Conservation (phyloP, 2,113 vertebrate genomes). For the Cynopterus brachyotis region DNA sequence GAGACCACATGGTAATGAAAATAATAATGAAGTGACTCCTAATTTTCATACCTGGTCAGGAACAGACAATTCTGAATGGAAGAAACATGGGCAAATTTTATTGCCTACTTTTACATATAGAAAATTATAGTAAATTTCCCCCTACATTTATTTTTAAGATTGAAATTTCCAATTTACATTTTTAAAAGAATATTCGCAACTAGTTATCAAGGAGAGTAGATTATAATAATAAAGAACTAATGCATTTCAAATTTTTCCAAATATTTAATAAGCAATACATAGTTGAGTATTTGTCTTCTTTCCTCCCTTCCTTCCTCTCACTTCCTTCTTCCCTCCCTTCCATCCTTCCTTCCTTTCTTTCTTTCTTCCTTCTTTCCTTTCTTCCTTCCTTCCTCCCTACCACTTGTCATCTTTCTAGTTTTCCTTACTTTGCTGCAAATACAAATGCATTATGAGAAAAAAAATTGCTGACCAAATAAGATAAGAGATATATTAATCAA, state of each 20-base stretch:
- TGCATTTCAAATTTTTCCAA: not conserved
- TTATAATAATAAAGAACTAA: not conserved
- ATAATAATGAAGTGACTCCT: not conserved
- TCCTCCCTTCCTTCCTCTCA: not conserved
- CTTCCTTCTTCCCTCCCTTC: not conserved
- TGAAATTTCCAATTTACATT: not conserved
- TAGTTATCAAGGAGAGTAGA: not conserved
- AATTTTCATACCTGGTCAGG: not conserved
- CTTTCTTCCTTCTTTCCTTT: not conserved
- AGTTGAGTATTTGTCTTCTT: not conserved
- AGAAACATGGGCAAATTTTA: not conserved
- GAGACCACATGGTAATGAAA: not conserved
- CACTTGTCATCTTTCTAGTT: not conserved
- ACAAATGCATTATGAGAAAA: not conserved
- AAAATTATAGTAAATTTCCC: not conserved
- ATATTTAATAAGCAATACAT: not conserved
- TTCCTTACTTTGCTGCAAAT: not conserved
- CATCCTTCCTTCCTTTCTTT: not conserved
- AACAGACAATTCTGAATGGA: not conserved
- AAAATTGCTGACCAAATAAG: not conserved
- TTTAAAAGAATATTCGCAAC: not conserved
- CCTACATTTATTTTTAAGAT: not conserved
- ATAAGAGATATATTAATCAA: not conserved
- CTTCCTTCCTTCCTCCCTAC: not conserved
- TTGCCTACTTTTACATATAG: not conserved